A percentile compares a stretch with the other conserved stretches of the same genome.
These are phyloP conservation scores for Myzus persicae DNA, from an alignment of 1,140 invertebrate species.

Conservation along the genomic window DNA sequence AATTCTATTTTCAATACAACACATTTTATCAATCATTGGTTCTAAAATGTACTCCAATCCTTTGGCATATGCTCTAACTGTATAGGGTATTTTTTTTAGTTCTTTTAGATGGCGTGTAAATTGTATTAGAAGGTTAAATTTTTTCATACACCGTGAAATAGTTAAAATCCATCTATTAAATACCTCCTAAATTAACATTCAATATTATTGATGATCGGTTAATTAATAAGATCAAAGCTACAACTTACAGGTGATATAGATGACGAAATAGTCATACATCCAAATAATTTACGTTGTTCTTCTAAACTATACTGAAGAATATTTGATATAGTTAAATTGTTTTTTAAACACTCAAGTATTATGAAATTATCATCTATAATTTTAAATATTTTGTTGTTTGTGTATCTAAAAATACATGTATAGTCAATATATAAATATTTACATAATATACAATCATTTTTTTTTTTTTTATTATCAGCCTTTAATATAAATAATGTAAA, in stretches of 20 bases:
- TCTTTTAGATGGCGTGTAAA: constrained; percentile 24
- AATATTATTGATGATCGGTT: not conserved
- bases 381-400: constrained; percentile 33
- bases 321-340: not conserved
- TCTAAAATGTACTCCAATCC: constrained; percentile 44
- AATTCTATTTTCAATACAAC: constrained; percentile 37
- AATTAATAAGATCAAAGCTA: not conserved
- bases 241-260: constrained; percentile 40
- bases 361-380: constrained; percentile 15
- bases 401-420: constrained; percentile 19
- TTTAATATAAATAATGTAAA: not conserved
- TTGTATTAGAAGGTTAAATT: constrained; percentile 16
- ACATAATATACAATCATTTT: not conserved
- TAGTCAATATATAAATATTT: not conserved
- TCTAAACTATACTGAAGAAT: constrained; percentile 44
- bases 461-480: not conserved
- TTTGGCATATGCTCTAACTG: constrained; percentile 48
- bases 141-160: constrained; percentile 16
- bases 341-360: constrained; percentile 44
- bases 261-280: constrained; percentile 36
- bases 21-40: constrained; percentile 35
- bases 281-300: constrained; percentile 42
- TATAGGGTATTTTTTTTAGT: constrained; percentile 14
- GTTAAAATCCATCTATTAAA: constrained; percentile 32
- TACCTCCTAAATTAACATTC: constrained; percentile 37